Base-by-base conservation (phyloP, 2,113 vertebrate species). In the Pluvialis apricaria region DNA sequence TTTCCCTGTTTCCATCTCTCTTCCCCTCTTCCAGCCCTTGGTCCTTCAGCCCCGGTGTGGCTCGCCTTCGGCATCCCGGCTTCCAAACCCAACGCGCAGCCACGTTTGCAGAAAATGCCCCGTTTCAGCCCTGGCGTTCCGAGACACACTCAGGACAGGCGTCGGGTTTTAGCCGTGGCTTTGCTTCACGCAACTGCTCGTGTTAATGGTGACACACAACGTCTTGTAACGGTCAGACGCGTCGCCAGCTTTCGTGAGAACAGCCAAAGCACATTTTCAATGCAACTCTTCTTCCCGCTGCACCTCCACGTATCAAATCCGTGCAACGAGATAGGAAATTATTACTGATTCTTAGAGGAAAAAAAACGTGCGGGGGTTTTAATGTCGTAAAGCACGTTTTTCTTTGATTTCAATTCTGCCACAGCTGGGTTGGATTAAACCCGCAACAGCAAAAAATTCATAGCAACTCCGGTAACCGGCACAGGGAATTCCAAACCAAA, bases 381-480 rank as follows among this genome's bases (percentile, higher is more conserved):
- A 78, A 78, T 34, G 32, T 54, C 38, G 62, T 31, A 81, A 45
- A 77, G 26, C 10, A 78, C 2, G 4, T 62, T 75, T 75, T 61
- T 79, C 60, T 84, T 81, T 51, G 3, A 61, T 80, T 65, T 61
- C 11, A 47, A 9, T 54, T 64, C 45, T 65, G 0, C 71, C 82
- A 54, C 8, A 77, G 31, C 22, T 52, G 11, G 10, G 36, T 88
- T 45, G 16, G 44, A 44, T 44, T 44, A 45, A 75, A 82, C 12
- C 16, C 61, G 40, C 36, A 65, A n/a, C 0, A 2, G 24, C 31
- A 86, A 88, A 93, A 93, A 82, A 57, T 32, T 81, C 58, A 44
- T 52, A 49, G 22, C 1, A 3, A 47, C 15, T 60, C 54, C 0
- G 0, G 31, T 47, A 72, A 54, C 13, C n/a, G 62, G 42, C 7